A percentile compares a stretch with the other conserved stretches of the same genome.
These are phyloP conservation scores for Chironex yamaguchii DNA, from an alignment of 30 jellyfish, hydroid and myxozoan genomes.

Conservation along the genomic window DNA sequence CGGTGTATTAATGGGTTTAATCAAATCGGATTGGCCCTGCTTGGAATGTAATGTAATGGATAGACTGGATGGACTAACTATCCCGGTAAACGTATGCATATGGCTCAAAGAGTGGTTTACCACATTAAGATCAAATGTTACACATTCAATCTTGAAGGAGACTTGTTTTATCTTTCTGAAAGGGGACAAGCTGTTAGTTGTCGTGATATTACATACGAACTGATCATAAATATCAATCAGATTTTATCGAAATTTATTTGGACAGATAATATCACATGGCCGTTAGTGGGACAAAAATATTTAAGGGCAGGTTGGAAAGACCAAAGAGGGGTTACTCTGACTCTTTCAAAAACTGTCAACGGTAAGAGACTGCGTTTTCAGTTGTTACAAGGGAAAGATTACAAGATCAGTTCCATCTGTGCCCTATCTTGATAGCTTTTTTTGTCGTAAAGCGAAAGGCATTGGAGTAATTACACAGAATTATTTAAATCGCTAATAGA, in stretches of 20 bases:
- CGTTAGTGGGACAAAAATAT: slow-evolving; percentile 33
- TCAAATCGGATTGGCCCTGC: slow-evolving; percentile 2
- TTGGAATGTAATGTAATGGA: neutral
- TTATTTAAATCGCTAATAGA: neutral
- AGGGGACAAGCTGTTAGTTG: slow-evolving; percentile 15
- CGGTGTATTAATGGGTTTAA: neutral
- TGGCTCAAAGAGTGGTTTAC: slow-evolving; percentile 12
- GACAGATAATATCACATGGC: slow-evolving; percentile 26
- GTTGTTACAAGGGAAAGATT: slow-evolving; percentile 31
- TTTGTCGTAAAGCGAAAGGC: slow-evolving; percentile 17
- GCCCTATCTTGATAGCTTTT: slow-evolving; percentile 41
- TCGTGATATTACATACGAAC: slow-evolving; percentile 30
- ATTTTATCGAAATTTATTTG: neutral
- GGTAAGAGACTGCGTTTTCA: slow-evolving; percentile 33
- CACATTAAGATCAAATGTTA: slow-evolving; percentile 1
- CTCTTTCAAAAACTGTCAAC: slow-evolving; percentile 55
- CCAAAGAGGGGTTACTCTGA: slow-evolving; percentile 18
- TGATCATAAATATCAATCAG: slow-evolving; percentile 6
- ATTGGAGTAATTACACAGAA: slow-evolving; percentile 28
- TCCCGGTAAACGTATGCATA: neutral
- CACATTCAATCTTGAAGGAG: slow-evolving; percentile 16
- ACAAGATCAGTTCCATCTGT: slow-evolving; percentile 55
- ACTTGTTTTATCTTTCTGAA: slow-evolving; percentile 14
- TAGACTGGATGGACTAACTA: slow-evolving; percentile 2
- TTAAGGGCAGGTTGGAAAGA: no score